phyloP scores from a whole-genome alignment of 30 jellyfish, hydroid and myxozoan genomes.

The Aurelia sp. region DNA sequence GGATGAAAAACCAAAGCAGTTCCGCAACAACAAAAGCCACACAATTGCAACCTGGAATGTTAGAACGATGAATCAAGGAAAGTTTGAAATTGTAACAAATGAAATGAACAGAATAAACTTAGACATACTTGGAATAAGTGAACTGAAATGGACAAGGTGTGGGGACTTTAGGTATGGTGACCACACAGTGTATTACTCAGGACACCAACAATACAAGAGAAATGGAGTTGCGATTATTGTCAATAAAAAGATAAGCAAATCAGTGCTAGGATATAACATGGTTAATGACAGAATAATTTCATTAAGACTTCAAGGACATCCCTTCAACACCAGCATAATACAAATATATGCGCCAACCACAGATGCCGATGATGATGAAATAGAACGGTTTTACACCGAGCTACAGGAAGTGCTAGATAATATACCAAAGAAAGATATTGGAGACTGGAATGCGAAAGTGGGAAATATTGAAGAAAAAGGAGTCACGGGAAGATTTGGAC shows the following conservation, averaged over 20 bases:
- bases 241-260: constrained; percentile 1
- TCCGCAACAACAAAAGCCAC: neutral
- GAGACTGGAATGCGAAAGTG: too few relatives aligned
- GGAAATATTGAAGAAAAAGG: too few relatives aligned
- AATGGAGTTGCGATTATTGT: constrained; percentile 19
- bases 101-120: neutral
- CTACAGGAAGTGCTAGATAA: too few relatives aligned
- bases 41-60: constrained; percentile 15
- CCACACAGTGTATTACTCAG: neutral
- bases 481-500: too few relatives aligned
- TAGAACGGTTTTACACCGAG: too few relatives aligned
- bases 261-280: neutral
- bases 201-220: constrained; percentile 4
- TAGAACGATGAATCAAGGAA: constrained; percentile 7
- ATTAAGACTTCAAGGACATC: too few relatives aligned
- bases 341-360: too few relatives aligned
- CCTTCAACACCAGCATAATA: too few relatives aligned
- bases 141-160: constrained; percentile 20
- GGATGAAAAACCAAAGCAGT: too few relatives aligned
- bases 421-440: too few relatives aligned
- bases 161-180: neutral
- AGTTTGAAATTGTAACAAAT: neutral
- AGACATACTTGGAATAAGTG: constrained; percentile 1
- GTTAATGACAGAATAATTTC: too few relatives aligned
- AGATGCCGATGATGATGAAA: too few relatives aligned